Evolutionary conservation across 1,140 invertebrate genomes (phyloP).

Genomic region (Drosophila lowei): DNA sequence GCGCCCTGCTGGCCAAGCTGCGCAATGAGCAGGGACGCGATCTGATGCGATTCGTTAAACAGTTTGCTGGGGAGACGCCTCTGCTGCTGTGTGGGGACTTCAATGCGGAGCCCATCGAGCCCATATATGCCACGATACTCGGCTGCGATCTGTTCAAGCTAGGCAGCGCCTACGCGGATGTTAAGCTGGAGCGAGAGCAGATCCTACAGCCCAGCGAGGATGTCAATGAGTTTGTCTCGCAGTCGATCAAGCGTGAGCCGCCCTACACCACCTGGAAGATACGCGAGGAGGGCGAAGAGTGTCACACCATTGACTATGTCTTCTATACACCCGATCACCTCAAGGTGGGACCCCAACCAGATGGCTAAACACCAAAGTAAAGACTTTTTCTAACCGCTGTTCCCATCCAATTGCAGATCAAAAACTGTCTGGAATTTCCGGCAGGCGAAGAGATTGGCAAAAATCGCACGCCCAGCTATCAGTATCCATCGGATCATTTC

Average conservation of each 20-base stretch:
- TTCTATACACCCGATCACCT: slow-evolving; percentile 87
- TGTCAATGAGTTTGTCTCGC: slow-evolving; percentile 50
- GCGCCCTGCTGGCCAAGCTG: slow-evolving; percentile 87
- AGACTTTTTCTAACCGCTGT: not conserved
- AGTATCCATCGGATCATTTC: slow-evolving; percentile 92
- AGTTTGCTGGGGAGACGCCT: slow-evolving; percentile 84
- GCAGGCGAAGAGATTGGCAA: slow-evolving; percentile 87
- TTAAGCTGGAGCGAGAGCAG: slow-evolving; percentile 59
- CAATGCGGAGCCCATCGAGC: slow-evolving; percentile 90
- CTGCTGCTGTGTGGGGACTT: slow-evolving; percentile 90
- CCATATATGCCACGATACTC: slow-evolving; percentile 87
- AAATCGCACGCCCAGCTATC: slow-evolving; percentile 87
- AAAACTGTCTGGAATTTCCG: slow-evolving; percentile 87
- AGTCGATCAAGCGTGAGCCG: slow-evolving; percentile 85
- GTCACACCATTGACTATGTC: slow-evolving; percentile 92
- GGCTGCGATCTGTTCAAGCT: slow-evolving; percentile 83
- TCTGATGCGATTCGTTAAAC: slow-evolving; percentile 86
- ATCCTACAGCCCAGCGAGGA: slow-evolving; percentile 25
- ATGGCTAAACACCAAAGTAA: no score
- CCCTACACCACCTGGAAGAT: slow-evolving; percentile 92
- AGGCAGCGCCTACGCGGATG: slow-evolving; percentile 84
- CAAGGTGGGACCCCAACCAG: slow-evolving; percentile 52
- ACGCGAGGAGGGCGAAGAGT: slow-evolving; percentile 88
- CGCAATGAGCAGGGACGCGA: slow-evolving; percentile 91
- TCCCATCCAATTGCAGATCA: slow-evolving; percentile 76